These are phyloP conservation scores for Nomada fucata DNA, from an alignment of 2,888 invertebrate species.

Conservation along the genomic window DNA sequence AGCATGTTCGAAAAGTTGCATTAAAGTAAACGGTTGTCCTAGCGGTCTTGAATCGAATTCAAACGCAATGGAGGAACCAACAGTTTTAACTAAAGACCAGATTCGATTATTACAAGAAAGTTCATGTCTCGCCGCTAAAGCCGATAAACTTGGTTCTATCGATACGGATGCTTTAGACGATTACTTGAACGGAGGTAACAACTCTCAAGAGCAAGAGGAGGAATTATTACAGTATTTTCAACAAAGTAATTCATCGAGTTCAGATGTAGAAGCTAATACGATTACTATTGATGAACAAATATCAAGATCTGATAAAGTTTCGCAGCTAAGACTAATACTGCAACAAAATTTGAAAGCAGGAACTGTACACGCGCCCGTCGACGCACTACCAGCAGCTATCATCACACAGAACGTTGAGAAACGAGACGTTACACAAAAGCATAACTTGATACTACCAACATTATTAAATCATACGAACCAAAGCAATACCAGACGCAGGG, in stretches of 20 bases:
- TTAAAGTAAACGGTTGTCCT: conserved; percentile 73
- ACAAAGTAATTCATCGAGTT: conserved; percentile 85
- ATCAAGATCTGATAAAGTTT: conserved; percentile 88
- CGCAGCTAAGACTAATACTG: conserved; percentile 89
- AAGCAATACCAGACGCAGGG: conserved; percentile 84
- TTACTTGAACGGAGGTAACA: conserved; percentile 91
- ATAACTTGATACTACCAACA: conserved; percentile 80
- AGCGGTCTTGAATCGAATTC: conserved; percentile 51
- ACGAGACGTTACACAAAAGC: conserved; percentile 74
- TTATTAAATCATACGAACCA: conserved; percentile 78
- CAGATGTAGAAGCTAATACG: conserved; percentile 76
- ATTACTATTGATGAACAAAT: conserved; percentile 74
- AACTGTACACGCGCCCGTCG: conserved; percentile 75
- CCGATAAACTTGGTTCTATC: conserved; percentile 88
- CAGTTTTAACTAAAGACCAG: conserved; percentile 73
- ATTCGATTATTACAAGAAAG: conserved; percentile 72
- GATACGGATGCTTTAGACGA: conserved; percentile 93
- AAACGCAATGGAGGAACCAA: conserved; percentile 41
- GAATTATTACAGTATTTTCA: conserved; percentile 94
- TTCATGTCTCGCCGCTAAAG: conserved; percentile 67
- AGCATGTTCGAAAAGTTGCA: conserved; percentile 69
- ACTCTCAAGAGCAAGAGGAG: conserved; percentile 92
- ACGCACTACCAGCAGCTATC: conserved; percentile 63
- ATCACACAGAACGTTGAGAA: conserved; percentile 75
- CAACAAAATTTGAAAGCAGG: conserved; percentile 87